phyloP scores from a whole-genome alignment of 2,113 vertebrate genomes.

The Laticauda laticaudata region DNA sequence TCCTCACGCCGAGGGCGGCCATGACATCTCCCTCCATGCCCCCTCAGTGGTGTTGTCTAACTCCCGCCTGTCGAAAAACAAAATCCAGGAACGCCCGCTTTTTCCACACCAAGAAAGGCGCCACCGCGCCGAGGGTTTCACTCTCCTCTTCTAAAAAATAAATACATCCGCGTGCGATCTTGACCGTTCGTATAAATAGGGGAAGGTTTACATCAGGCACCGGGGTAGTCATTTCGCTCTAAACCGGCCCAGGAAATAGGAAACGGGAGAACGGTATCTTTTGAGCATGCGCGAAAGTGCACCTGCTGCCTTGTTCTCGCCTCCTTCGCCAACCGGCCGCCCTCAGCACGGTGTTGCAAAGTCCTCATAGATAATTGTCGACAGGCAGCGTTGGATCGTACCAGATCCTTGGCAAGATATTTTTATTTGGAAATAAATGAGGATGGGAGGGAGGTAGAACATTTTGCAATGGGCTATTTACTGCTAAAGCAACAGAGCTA shows the following conservation, averaged over 20 bases:
- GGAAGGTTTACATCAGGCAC: not conserved
- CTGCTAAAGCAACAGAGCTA: not conserved
- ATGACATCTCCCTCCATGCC: not conserved
- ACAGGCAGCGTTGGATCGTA: not conserved
- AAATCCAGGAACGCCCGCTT: fast-evolving
- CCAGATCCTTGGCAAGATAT: not conserved
- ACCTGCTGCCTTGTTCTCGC: not conserved
- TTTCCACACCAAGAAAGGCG: too few species aligned
- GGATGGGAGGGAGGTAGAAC: not conserved
- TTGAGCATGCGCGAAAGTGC: not conserved
- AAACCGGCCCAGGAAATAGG: not conserved
- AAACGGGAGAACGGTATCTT: not conserved
- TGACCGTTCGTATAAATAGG: not conserved
- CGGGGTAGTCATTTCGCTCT: fast-evolving
- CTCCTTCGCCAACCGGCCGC: not conserved
- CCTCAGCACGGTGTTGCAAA: not conserved
- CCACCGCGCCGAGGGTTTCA: too few species aligned
- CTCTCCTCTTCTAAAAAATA: not conserved
- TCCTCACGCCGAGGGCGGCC: slow-evolving; percentile 45
- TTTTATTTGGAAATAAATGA: not conserved
- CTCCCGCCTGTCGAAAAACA: not conserved
- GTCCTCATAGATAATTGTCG: not conserved
- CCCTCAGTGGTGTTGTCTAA: fast-evolving
- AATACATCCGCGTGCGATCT: not conserved
- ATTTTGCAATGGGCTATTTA: not conserved